Conservation (phyloP, 2,797 vertebrate genomes). For the Carduelis carduelis region DNA sequence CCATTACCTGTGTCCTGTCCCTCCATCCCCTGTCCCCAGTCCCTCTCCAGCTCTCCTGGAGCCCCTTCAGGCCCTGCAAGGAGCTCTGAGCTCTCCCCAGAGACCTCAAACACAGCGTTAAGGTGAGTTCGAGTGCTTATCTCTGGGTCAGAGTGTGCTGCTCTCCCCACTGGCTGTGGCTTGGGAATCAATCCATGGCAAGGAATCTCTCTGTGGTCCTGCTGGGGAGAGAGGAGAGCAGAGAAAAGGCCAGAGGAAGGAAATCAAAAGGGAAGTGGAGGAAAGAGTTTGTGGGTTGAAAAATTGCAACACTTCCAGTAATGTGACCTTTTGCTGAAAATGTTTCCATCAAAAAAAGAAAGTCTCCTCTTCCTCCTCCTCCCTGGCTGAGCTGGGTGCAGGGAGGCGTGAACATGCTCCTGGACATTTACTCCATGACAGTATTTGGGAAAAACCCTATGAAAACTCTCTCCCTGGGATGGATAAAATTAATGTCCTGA, state of each 20-base stretch:
- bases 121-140: background rate
- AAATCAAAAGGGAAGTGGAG: constrained; percentile 2
- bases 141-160: fast-evolving
- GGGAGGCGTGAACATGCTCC: background rate
- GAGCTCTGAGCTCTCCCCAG: background rate
- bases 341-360: background rate
- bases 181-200: fast-evolving
- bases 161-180: background rate
- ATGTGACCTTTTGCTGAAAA: constrained; percentile 37
- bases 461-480: background rate
- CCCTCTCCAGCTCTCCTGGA: background rate
- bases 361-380: too few species aligned
- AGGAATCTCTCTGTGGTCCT: background rate
- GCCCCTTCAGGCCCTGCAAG: fast-evolving
- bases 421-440: background rate
- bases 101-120: background rate
- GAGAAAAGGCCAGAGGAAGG: background rate
- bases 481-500: background rate
- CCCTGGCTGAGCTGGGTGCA: fast-evolving
- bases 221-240: fast-evolving
- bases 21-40: fast-evolving
- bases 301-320: constrained; percentile 42
- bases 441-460: background rate
- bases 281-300: background rate
- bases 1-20: background rate